A percentile compares a stretch with the other conserved stretches of the same genome.
phyloP scores from a whole-genome alignment of 2,888 invertebrate species.

The Acanthosepion pharaonis region DNA sequence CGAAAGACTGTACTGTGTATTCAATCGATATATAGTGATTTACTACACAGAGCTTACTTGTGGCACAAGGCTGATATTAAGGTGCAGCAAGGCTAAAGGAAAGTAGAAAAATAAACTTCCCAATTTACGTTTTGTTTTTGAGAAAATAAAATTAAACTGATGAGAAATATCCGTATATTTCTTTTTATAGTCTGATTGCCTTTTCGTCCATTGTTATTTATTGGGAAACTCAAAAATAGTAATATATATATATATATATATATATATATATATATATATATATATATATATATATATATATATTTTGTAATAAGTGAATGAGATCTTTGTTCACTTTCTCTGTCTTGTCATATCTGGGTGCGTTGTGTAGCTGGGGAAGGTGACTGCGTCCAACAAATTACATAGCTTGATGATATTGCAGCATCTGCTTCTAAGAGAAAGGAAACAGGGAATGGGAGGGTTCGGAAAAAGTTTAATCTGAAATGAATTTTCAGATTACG shows the following conservation, averaged over 20 bases:
- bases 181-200: no score
- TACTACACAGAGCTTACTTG: no score
- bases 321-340: not conserved
- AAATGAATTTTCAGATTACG: constrained; percentile 33
- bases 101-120: not conserved
- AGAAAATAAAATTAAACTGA: not conserved
- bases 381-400: not conserved
- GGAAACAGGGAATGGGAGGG: not conserved
- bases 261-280: no score
- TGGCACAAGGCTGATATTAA: no score
- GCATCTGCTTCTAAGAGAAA: not conserved
- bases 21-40: no score
- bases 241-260: no score
- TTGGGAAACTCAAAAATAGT: not conserved
- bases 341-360: no score
- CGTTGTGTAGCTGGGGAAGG: not conserved
- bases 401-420: not conserved
- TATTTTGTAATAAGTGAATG: not conserved
- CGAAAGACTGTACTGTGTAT: no score
- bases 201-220: not conserved
- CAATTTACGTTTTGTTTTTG: not conserved
- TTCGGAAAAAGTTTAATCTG: not conserved
- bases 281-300: no score
- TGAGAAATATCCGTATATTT: not conserved
- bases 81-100: no score